These are phyloP conservation scores for Eulemur rubriventer DNA, from an alignment of 2,797 vertebrate genomes.

Conservation along the genomic window DNA sequence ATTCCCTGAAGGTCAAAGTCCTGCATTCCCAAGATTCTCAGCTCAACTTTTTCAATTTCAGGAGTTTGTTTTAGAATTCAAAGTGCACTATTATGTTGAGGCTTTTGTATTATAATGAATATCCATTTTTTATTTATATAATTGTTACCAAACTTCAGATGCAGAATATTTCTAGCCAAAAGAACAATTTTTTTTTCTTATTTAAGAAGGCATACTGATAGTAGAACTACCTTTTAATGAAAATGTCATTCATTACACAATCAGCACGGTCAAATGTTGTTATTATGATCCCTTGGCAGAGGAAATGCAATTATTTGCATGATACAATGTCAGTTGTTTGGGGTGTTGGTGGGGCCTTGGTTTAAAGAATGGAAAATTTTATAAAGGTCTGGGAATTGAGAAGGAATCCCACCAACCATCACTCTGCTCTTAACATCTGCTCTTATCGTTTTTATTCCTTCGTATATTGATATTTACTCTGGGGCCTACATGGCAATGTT, in stretches of 20 bases:
- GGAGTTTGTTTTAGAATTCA: constrained; percentile 6
- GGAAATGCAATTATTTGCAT: neutral
- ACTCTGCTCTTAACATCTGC: neutral
- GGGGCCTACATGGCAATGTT: neutral
- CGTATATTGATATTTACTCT: neutral
- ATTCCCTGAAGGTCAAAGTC: neutral
- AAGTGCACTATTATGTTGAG: neutral
- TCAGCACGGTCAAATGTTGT: neutral
- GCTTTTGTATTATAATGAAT: neutral
- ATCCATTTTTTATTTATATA: neutral
- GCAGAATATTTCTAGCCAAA: neutral
- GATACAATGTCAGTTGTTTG: neutral
- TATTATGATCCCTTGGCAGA: neutral
- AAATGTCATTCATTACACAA: neutral
- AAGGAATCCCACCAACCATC: neutral
- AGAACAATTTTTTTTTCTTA: neutral
- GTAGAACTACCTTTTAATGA: neutral
- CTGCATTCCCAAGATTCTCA: neutral
- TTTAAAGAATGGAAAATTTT: neutral
- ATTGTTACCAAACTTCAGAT: neutral
- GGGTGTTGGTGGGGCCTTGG: neutral
- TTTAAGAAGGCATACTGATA: neutral
- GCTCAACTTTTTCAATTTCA: neutral
- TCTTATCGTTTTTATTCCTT: neutral
- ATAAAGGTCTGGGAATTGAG: neutral